These are phyloP conservation scores for Ceratina japonica DNA, from an alignment of 1,140 invertebrate genomes.

Conservation along the genomic window DNA sequence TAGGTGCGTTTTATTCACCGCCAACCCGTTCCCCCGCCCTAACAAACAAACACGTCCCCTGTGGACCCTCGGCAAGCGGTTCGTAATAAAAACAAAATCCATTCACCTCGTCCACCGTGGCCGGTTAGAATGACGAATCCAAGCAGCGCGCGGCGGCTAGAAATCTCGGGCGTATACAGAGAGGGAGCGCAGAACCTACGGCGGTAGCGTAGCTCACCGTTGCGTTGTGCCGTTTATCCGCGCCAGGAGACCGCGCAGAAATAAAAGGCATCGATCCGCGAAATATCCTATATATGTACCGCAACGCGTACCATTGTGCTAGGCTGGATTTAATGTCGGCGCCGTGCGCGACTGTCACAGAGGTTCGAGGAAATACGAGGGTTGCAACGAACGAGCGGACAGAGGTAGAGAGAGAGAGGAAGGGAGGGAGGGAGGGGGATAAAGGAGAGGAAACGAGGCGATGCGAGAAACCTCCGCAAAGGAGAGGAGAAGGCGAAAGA, in stretches of 20 bases:
- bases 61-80: not conserved
- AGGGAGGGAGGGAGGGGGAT: not conserved
- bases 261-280: constrained; percentile 72
- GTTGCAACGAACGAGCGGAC: constrained; percentile 35
- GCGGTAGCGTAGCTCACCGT: too few relatives aligned
- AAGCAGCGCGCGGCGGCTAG: not conserved
- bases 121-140: not conserved
- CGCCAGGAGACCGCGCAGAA: constrained; percentile 36
- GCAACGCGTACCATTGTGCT: constrained; percentile 67
- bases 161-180: not conserved
- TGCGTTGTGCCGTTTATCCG: constrained; percentile 32
- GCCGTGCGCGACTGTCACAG: constrained; percentile 60
- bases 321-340: constrained; percentile 66
- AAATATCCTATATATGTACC: constrained; percentile 66
- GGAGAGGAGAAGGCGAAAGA: constrained; percentile 51
- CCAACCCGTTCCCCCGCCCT: not conserved
- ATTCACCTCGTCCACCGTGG: not conserved
- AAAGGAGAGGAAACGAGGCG: constrained; percentile 43
- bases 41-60: not conserved
- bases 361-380: constrained; percentile 61
- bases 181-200: too few relatives aligned
- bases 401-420: constrained; percentile 18
- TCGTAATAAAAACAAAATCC: constrained; percentile 18
- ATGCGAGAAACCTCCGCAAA: constrained; percentile 8
- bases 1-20: constrained; percentile 12